Percentiles rank a stretch among this genome's conserved stretches.
phyloP scores from a whole-genome alignment of 1,140 invertebrate species.

The Drosophila ohnishii region DNA sequence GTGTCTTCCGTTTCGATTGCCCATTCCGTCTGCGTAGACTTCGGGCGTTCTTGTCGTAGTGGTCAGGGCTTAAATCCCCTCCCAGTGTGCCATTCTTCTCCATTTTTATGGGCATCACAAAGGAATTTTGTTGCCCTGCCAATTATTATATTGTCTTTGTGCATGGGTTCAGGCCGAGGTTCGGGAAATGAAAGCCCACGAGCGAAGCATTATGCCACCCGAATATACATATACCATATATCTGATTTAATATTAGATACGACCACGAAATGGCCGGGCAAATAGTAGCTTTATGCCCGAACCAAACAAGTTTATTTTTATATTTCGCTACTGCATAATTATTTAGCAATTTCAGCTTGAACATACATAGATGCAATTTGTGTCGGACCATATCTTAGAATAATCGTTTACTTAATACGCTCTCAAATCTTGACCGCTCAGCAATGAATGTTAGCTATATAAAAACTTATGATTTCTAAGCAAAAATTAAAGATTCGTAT shows the following conservation, averaged over 20 bases:
- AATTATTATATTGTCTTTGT: conserved; percentile 68
- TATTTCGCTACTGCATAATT: conserved; percentile 41
- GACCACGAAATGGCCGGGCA: conserved; percentile 31
- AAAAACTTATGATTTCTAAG: neutral
- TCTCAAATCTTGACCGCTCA: conserved; percentile 29
- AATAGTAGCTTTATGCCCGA: conserved; percentile 59
- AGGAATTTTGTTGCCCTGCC: conserved; percentile 59
- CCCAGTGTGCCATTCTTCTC: conserved; percentile 31
- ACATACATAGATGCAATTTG: conserved; percentile 45
- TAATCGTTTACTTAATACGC: neutral
- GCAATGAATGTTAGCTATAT: conserved; percentile 26
- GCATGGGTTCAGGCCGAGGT: conserved; percentile 3
- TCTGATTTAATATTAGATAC: conserved; percentile 70
- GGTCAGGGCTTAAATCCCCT: neutral
- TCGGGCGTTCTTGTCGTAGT: neutral
- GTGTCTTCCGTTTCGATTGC: conserved; percentile 55
- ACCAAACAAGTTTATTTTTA: conserved; percentile 65
- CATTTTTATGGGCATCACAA: conserved; percentile 53
- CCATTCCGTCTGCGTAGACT: conserved; percentile 19
- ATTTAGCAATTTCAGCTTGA: conserved; percentile 38
- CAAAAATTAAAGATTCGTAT: conserved; percentile 3
- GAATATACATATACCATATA: conserved; percentile 50
- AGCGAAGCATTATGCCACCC: conserved; percentile 40
- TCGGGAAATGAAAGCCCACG: neutral
- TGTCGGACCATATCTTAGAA: neutral